phyloP scores from a whole-genome alignment of 2,888 invertebrate species.

The Hyppa rectilinea region DNA sequence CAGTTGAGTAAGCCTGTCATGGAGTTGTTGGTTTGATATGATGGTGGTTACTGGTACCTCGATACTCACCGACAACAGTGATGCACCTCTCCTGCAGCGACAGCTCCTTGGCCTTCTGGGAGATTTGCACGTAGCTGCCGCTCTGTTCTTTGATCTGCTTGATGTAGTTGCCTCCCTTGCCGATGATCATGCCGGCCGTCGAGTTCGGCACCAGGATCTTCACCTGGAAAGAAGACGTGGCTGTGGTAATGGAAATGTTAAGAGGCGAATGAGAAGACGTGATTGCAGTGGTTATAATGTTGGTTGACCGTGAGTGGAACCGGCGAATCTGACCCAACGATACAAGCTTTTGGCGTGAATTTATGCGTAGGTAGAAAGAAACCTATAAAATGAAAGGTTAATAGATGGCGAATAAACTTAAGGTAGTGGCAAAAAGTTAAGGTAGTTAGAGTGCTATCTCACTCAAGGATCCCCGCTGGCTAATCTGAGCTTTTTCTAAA shows the following conservation, averaged over 20 bases:
- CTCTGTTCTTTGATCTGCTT: constrained; percentile 98
- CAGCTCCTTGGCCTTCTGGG: constrained; percentile 98
- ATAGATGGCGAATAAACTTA: constrained; percentile 17
- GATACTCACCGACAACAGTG: constrained; percentile 95
- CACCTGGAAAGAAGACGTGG: constrained; percentile 87
- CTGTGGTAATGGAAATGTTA: constrained; percentile 60
- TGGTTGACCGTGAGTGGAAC: constrained; percentile 46
- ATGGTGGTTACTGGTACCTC: constrained; percentile 45
- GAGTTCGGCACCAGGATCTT: constrained; percentile 99
- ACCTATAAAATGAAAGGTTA: constrained; percentile 35
- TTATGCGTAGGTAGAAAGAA: constrained; percentile 30
- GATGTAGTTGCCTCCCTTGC: constrained; percentile 98
- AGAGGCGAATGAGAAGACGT: constrained; percentile 58
- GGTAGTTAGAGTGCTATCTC: constrained; percentile 29
- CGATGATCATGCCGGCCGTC: constrained; percentile 99
- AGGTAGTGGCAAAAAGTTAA: constrained; percentile 26
- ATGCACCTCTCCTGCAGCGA: constrained; percentile 98
- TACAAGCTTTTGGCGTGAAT: constrained; percentile 47
- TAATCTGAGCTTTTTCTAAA: constrained; percentile 41
- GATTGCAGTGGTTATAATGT: constrained; percentile 55
- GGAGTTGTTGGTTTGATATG: constrained; percentile 33
- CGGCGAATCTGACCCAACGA: constrained; percentile 48
- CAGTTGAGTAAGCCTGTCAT: constrained; percentile 32
- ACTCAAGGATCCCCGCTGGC: constrained; percentile 7
- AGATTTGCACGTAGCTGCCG: constrained; percentile 98